Evolutionary conservation across 1,140 invertebrate genomes (phyloP), one percentile per base, ranked within the genome.

Genomic region (Drosophila kanapiae): DNA sequence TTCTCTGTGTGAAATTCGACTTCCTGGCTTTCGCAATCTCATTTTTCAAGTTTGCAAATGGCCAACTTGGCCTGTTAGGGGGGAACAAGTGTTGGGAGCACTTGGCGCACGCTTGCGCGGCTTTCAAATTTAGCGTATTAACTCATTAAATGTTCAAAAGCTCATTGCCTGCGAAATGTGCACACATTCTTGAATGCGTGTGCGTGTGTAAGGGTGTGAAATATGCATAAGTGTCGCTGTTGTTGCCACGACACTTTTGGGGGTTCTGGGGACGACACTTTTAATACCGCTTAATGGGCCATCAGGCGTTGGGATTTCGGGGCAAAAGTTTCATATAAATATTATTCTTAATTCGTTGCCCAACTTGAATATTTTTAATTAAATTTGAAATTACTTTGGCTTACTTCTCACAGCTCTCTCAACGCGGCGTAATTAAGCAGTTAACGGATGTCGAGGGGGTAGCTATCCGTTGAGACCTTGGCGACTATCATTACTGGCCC

Each of bases 91-190:
- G 72, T 63, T 69, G 27, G 63, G 53, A 80, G 76, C 77, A 88
- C 81, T 90, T 90, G 72, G 69, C 62, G 45, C 85, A 81, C 84
- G 85, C 85, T 84, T 90, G 85, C 78, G 84, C 76, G 83, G 60
- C 81, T 90, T 90, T 80, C 54, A 88, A 88, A 88, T 88, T 79
- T 81, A 79, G 65, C 84, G 81, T 90, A 90, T 88, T 88, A 88
- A 90, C 85, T 88, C 84, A 88, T 88, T 88, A 81, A 88, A 90
- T 78, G 81, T 79, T 85, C 78, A 85, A 85, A 88, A 90, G 81
- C 84, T 81, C 81, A 88, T 90, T 88, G 81, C 81, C 77, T 88
- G 85, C 85, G 60, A 88, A 90, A 90, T 90, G 84, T 87, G 85
- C 84, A 75, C 84, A 90, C 85, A 84, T 87, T 62, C 75, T 49